Evolutionary conservation across 1,140 invertebrate species (phyloP), one percentile per base, ranked within the genome.

Genomic region (Conopomorpha cramerella): DNA sequence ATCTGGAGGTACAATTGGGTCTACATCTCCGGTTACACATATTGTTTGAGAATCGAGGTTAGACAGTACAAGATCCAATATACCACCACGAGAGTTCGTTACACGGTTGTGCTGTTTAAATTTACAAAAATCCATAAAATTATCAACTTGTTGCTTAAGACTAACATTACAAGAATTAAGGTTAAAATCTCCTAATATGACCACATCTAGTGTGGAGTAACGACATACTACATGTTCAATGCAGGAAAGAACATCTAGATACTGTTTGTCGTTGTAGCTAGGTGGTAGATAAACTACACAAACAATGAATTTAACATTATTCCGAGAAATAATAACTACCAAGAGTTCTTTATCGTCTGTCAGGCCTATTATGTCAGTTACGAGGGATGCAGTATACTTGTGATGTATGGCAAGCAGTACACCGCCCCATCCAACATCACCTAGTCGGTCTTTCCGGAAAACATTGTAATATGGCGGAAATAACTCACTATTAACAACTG

Each of bases 381-480:
- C n/a, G 11, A 27, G 13, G n/a, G 14, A 16, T 3, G 17, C 34
- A n/a, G 2, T 16, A n/a, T 27, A 35, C 3, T 10, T 2, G 7
- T 23, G 14, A 2, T 12, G 11, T 6, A 35, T 14, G 2, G 34
- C 34, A 8, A 35, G 14, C 10, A 35, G 25, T 2, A 35, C 34
- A 4, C 34, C 34, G 7, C 34, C 34, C 16, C 18, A 35, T 10
- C 34, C 34, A 10, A 11, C 12, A 28, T 35, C 25, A 2, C 26
- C 26, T 2, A 11, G 10, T 12, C 34, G 16, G 18, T 35, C 34
- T 14, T 28, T 27, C 1, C 34, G 34, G 14, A 35, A 2, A 3
- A 35, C 34, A 2, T 6, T 16, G 13, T 27, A 35, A n/a, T 26
- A 13, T 1, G 23, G 34, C 10, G 34, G 34, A 28, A 35, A 35